Conservation (phyloP, 1,140 invertebrate genomes). For the Leguminivora glycinivorella region DNA sequence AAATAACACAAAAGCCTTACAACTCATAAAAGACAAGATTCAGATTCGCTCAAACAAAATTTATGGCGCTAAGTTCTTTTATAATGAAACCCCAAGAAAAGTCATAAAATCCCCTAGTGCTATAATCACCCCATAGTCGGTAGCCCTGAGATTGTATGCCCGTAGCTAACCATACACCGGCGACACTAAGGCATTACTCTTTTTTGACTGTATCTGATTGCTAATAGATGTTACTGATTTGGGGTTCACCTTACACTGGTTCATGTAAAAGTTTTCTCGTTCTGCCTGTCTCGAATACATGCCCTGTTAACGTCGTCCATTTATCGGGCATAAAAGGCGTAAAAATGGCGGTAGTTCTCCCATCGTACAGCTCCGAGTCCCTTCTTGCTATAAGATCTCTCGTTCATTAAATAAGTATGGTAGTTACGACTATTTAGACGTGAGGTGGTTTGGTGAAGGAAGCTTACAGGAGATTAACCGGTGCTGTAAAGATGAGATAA, state of each 20-base stretch:
- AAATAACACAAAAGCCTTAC: neutral
- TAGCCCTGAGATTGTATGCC: neutral
- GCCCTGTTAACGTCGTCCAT: neutral
- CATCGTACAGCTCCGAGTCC: neutral
- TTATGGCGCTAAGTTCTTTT: constrained; percentile 6
- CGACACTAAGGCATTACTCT: neutral
- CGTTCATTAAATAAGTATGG: neutral
- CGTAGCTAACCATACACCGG: neutral
- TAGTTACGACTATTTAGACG: neutral
- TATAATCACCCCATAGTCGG: constrained; percentile 20
- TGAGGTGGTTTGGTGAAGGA: neutral
- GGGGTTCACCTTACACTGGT: neutral
- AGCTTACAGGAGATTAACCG: constrained; percentile 6
- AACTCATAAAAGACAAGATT: neutral
- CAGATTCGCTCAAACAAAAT: constrained; percentile 4
- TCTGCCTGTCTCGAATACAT: neutral
- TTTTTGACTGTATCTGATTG: neutral
- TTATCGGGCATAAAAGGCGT: constrained; percentile 23
- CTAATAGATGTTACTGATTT: neutral
- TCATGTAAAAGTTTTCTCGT: neutral
- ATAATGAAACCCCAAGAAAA: constrained; percentile 21
- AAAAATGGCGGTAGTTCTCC: constrained; percentile 14
- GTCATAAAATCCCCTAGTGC: constrained; percentile 6
- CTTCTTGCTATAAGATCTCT: neutral
- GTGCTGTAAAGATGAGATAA: constrained; percentile 17